Conservation (phyloP, 2,888 invertebrate species). For the Calameuta filiformis region DNA sequence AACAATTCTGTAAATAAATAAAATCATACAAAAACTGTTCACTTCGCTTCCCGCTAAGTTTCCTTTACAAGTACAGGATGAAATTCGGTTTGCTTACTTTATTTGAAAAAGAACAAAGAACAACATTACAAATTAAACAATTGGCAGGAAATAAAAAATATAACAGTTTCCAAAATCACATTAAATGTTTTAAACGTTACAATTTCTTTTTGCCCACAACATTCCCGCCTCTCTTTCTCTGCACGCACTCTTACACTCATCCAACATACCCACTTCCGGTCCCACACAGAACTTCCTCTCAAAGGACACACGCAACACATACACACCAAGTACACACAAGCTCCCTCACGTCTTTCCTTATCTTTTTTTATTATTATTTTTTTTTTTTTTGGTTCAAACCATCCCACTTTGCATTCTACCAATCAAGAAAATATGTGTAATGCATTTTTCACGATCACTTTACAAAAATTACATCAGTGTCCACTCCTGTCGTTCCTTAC, state of each 20-base stretch:
- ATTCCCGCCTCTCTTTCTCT: not conserved
- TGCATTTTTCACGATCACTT: not conserved
- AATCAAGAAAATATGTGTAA: not conserved
- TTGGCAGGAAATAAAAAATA: slow-evolving; percentile 65
- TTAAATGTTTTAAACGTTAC: slow-evolving; percentile 61
- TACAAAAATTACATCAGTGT: not conserved
- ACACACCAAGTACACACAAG: not conserved
- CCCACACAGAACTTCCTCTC: not conserved
- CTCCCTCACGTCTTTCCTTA: not conserved
- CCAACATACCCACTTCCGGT: not conserved
- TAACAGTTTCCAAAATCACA: slow-evolving; percentile 66
- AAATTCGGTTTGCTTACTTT: slow-evolving; percentile 56
- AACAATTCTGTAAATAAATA: not conserved
- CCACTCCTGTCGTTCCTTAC: not conserved
- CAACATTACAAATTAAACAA: slow-evolving; percentile 65
- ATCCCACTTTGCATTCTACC: not conserved
- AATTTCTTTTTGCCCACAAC: slow-evolving; percentile 42
- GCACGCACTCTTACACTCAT: not conserved
- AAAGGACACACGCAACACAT: no score
- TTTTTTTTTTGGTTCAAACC: not conserved
- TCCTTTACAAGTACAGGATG: not conserved
- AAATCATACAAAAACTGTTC: not conserved
- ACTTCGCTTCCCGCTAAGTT: not conserved
- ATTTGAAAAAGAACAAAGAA: slow-evolving; percentile 65
- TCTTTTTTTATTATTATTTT: not conserved